Evolutionary conservation across 2,888 invertebrate genomes (phyloP), one percentile per base, ranked within the genome.

Genomic region (Tenthredo mesomela): DNA sequence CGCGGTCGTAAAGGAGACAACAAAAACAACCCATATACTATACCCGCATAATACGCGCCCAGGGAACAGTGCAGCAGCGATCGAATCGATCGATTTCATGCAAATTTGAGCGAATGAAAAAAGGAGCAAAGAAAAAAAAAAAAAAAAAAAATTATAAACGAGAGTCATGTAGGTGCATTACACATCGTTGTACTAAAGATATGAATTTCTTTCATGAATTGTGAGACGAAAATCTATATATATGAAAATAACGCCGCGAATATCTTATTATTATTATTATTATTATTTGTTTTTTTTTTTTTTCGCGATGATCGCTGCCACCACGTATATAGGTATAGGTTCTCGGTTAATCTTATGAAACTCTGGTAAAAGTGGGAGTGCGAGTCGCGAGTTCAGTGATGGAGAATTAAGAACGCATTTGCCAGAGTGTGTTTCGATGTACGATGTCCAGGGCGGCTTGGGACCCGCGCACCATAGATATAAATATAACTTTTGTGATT

Each of bases 381-480:
- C 25, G 50, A 47, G 12, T 10, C 21, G 50, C 15, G 33, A 37
- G 37, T 75, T 75, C 43, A 21, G 77, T 33, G 71, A 71, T 77
- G 77, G 29, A 50, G 77, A 77, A 77, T 77, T 77, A 77, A 77
- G 77, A 77, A 77, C 77, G 77, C 77, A 77, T 77, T 77, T 77
- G 77, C 77, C 54, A 47, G 77, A 77, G 77, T 77, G 77, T 77
- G 77, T 77, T 77, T 77, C 77, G 50, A 77, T 77, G 77, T 77
- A 47, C 50, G 77, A 29, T 77, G 77, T 77, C 77, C 77, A 50
- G 50, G 50, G 50, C 25, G 70, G 33, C n/a, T 70, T 33, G 33
- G n/a, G 43, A 12, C 40, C 67, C 67, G 67, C 67, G 12, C 33
- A 5, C 54, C 50, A 50, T 50, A 18, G 33, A 50, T 47, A 50